Percentiles rank a stretch among this genome's conserved stretches.
phyloP scores from a whole-genome alignment of 2,888 invertebrate species.

The Spatulosminthurus flaviceps region DNA sequence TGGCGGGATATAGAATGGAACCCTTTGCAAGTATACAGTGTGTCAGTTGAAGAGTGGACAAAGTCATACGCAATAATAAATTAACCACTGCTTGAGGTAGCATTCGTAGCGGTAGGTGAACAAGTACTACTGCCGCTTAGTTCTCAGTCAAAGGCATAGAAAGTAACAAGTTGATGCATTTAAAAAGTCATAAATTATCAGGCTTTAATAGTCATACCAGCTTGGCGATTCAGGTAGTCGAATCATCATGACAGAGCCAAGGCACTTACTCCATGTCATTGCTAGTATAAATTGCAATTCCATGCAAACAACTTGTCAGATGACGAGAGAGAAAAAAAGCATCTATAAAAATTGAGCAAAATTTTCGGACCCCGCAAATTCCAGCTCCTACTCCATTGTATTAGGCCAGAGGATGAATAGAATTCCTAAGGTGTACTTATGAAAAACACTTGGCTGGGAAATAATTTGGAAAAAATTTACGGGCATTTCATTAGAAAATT shows the following conservation, averaged over 20 bases:
- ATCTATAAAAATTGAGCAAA: neutral
- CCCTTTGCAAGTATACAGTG: too few species aligned
- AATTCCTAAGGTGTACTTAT: too few species aligned
- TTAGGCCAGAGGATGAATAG: too few species aligned
- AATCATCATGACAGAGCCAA: neutral
- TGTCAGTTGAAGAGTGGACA: neutral
- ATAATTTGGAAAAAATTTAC: too few species aligned
- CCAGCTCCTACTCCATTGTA: too few species aligned
- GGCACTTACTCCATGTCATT: neutral
- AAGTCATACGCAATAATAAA: neutral
- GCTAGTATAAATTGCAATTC: neutral
- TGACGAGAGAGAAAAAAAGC: neutral
- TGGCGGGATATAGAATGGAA: too few species aligned
- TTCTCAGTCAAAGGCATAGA: neutral
- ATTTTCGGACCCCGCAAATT: too few species aligned
- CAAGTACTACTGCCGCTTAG: neutral
- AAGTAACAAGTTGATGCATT: slow-evolving; percentile 13
- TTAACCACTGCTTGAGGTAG: neutral
- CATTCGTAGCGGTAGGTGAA: slow-evolving; percentile 6
- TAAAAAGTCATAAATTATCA: slow-evolving; percentile 8
- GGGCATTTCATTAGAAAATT: too few species aligned
- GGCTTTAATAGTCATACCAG: neutral
- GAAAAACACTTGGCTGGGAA: too few species aligned
- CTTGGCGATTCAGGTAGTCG: neutral
- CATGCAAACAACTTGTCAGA: neutral